phyloP scores from a whole-genome alignment of 2,888 invertebrate species.

The Hypomecis punctinalis region DNA sequence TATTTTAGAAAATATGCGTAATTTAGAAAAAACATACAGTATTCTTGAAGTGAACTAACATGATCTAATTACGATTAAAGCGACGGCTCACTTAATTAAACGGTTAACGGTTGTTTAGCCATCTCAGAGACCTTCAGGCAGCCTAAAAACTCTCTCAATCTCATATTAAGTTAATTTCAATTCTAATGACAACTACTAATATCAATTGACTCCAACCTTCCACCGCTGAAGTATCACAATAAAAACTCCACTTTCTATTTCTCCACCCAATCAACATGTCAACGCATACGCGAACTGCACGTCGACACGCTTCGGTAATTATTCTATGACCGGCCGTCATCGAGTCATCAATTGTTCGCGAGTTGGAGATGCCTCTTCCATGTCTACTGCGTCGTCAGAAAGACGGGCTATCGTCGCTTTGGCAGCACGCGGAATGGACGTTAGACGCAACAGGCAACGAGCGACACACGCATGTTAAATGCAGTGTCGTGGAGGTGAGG shows the following conservation, averaged over 20 bases:
- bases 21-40: too few relatives aligned
- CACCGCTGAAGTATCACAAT: too few relatives aligned
- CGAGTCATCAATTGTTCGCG: slow-evolving; percentile 8
- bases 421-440: slow-evolving; percentile 14
- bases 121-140: too few relatives aligned
- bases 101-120: too few relatives aligned
- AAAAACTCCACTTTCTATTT: neutral
- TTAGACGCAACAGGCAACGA: neutral
- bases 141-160: too few relatives aligned
- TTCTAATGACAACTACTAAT: too few relatives aligned
- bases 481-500: neutral
- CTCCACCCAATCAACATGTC: neutral
- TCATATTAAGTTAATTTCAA: too few relatives aligned
- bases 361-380: slow-evolving; percentile 10
- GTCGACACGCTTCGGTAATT: slow-evolving; percentile 6
- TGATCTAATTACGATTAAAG: too few relatives aligned
- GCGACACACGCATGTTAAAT: neutral
- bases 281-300: neutral
- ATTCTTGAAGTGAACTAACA: too few relatives aligned
- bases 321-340: slow-evolving; percentile 17
- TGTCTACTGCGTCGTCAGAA: slow-evolving; percentile 15
- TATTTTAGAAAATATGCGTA: too few relatives aligned
- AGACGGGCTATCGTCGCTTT: slow-evolving; percentile 11
- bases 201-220: too few relatives aligned
- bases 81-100: too few relatives aligned